Evolutionary conservation across 2,113 vertebrate genomes (phyloP), one percentile per base, ranked within the genome.

Genomic region (Canis aureus): DNA sequence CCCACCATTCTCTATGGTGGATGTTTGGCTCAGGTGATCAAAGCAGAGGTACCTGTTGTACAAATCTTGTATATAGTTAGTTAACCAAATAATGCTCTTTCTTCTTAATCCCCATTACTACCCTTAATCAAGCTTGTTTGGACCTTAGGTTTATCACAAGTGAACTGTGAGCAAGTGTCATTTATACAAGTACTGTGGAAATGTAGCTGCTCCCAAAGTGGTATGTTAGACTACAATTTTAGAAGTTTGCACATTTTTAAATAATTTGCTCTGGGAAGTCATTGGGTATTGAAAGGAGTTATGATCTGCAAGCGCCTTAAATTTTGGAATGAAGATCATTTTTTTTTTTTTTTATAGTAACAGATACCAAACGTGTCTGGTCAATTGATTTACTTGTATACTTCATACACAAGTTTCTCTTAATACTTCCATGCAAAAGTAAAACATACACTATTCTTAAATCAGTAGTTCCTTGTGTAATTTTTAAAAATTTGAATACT

Each of bases 251-350:
- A 86, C 10, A 23, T 59, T 92, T 86, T 73, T 22, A 69, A 55
- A 43, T 55, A 85, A 73, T 66, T 71, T 96, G 16, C n/a, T 81
- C 15, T 79, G 57, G 16, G 67, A 95, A 94, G 81, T 93, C 8
- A 64, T 22, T 92, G 27, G 8, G 8, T 85, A 23, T 55, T 88
- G 35, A 74, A 64, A 80, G 38, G 22, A 79, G 2, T 88, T 89
- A 43, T 62, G 17, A 73, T 87, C 17, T 91, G 8, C 13, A 38
- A 43, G 20, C 0, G 17, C 16, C 15, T 67, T 94, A 92, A 92
- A 74, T 96, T 38, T 15, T 83, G 12, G 12, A 12, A 57, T 89
- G 13, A 82, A 76, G 23, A 38, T 69, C 57, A 43, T 20, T n/a
- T 84, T 79, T 38, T 38, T 20, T n/a, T n/a, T 84, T 79, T 53